Base-by-base conservation (phyloP, 1,140 invertebrate genomes). In the Trichonephila inaurata region DNA sequence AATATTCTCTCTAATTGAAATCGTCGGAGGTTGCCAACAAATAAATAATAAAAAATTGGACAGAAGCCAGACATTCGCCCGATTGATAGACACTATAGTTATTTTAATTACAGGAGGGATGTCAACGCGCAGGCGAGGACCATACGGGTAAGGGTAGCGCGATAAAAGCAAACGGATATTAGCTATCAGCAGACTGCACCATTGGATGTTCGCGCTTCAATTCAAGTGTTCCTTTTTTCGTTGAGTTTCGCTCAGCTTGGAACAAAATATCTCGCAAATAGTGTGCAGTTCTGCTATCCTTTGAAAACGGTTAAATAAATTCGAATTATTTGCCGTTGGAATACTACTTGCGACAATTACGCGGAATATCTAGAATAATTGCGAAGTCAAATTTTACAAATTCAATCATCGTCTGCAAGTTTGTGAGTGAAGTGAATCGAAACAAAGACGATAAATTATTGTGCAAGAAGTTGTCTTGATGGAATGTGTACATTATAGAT, bases 61-160 rank as follows among this genome's bases (percentile, higher is more conserved):
- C 24, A 33, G 6, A 40, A 77, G 72, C 72, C 72, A 77, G 72
- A 77, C 72, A 28, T 77, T 77, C 16, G 10, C 10, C 72, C 72
- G 28, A 77, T 77, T 77, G 72, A 77, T 77, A 77, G 72, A 77
- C 72, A 77, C 33, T 28, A 28, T 77, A 77, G 72, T 77, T 77
- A 77, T 77, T 77, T 77, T 77, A 77, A 77, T 77, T 77, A 77
- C 33, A 77, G 72, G 72, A 24, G 72, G 69, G 72, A 77, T 77
- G 72, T 77, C 72, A 77, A 77, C 16, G 33, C 28, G 28, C 72
- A 10, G 72, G 72, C 72, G 33, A 40, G 72, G 14, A 33, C 33
- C 72, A 77, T 77, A 77, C 72, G 72, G 18, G 72, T 77, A 77
- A 77, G 72, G 72, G 72, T 77, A 77, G 72, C 28, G 72, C 28